Percentiles rank a stretch among this genome's conserved stretches.
These are phyloP conservation scores for Netelia melanura DNA, from an alignment of 2,888 invertebrate species.

Conservation along the genomic window DNA sequence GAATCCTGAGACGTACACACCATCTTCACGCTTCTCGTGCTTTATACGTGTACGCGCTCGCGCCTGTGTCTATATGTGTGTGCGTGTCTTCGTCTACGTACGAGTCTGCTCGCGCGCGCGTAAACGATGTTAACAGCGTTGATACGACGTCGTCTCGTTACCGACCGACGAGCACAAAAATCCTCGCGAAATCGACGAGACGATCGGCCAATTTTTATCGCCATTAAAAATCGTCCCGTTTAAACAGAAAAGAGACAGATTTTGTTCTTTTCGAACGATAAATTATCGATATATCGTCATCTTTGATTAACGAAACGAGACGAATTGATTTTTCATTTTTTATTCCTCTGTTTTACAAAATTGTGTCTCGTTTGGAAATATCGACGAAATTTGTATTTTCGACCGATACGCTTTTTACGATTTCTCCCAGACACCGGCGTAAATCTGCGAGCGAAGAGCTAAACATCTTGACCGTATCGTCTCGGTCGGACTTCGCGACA, in stretches of 20 bases:
- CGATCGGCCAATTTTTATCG: slow-evolving; percentile 42
- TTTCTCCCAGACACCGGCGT: too few relatives aligned
- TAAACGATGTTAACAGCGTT: slow-evolving; percentile 41
- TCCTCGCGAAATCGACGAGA: slow-evolving; percentile 30
- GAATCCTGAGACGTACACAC: slow-evolving; percentile 71
- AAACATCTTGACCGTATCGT: slow-evolving; percentile 9
- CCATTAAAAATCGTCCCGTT: neutral
- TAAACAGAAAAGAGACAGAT: too few relatives aligned
- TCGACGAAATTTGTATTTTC: too few relatives aligned
- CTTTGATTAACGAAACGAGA: too few relatives aligned
- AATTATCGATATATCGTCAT: neutral
- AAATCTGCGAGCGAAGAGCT: neutral
- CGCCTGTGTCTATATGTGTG: too few relatives aligned
- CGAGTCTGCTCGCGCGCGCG: neutral
- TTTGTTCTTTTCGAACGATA: too few relatives aligned
- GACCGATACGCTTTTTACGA: too few relatives aligned
- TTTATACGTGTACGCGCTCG: slow-evolving; percentile 1
- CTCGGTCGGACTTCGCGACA: slow-evolving; percentile 26
- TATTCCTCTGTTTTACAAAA: too few relatives aligned
- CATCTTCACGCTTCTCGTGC: slow-evolving; percentile 34
- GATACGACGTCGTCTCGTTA: slow-evolving; percentile 13
- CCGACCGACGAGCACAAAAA: slow-evolving; percentile 26
- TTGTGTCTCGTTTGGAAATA: too few relatives aligned
- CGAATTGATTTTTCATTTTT: too few relatives aligned
- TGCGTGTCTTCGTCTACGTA: neutral